Evolutionary conservation across 2,797 vertebrate genomes (phyloP), one percentile per base, ranked within the genome.

Genomic region (Myotis vivesi): DNA sequence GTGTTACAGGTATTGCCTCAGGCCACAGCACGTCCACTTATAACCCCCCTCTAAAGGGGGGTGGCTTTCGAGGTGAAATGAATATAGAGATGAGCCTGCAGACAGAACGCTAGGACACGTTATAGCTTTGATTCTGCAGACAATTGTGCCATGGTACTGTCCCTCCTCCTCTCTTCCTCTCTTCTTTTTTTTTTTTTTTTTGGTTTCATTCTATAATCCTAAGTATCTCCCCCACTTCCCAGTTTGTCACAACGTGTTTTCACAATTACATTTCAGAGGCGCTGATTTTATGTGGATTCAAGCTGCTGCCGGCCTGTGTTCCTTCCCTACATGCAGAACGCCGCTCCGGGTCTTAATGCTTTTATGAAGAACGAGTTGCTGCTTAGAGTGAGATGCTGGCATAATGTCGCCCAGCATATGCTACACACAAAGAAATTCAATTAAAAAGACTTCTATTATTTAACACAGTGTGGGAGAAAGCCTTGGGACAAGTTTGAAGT

Each of bases 401-500:
- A 49, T 83, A 79, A 77, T 81, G 59, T 92, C 11, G 3, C 73
- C 96, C 36, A 33, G 79, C 90, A 96, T 95, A 95, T 95, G 95
- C 75, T 84, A 41, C 73, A 66, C 79, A 92, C 92, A 92, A 38
- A 77, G 71, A 93, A 95, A 94, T 87, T 81, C 71, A 93, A 89
- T 97, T 97, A 92, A 92, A 93, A 87, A 89, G 28, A 79, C 89
- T 92, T 96, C 90, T 96, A 92, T 97, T 96, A 96, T 97, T 95
- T 97, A 95, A 95, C 94, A 91, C 77, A 81, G 91, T 94, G 87
- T 94, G 89, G 64, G 71, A 96, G 93, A 95, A 95, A 92, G 90
- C 96, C 95, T 87, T 82, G 88, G 91, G 96, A 94, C 66, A 95
- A 76, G 71, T 94, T 95, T 86, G 95, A 97, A 95, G 92, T 55